Base-by-base conservation (phyloP, 2,888 invertebrate genomes). In the Tanypteryx hageni region DNA sequence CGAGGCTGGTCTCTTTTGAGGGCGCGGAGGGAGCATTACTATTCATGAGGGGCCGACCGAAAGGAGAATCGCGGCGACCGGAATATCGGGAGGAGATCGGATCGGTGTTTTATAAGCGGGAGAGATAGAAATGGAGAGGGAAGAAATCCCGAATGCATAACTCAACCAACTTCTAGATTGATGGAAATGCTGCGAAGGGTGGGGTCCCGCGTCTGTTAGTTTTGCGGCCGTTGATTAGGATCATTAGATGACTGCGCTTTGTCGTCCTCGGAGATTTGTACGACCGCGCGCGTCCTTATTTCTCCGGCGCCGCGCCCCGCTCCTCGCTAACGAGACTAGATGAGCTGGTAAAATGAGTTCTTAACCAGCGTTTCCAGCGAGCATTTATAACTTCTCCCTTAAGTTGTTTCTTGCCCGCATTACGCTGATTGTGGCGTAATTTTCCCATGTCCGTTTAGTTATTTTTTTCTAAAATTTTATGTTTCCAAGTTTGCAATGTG, bases 221-320 rank as follows among this genome's bases (percentile, higher is more conserved):
- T 44, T 89, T 89, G 89, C 64, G 89, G 64, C 44, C 89, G 64
- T 89, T 64, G 89, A 89, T 89, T 64, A 68, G 89, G 68, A 89
- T 89, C 89, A 64, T 89, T 89, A 89, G 58, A 64, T 44, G 68
- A 89, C n/a, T 68, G 18, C 64, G 68, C 64, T 61, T 18, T 18
- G 64, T 89, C 64, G 31, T 89, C 85, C 13, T 10, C 31, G 89
- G 64, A 64, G 89, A 89, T 89, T 89, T 89, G 89, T 89, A 89
- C 44, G 44, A 44, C 68, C 64, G 64, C 64, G 64, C 64, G 56
- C 16, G 61, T 64, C 27, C 31, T 61, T 61, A 61, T 86, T 86
- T 64, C 86, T 44, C 44, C 64, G 89, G 44, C 64, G 44, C 16
- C 18, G 64, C 64, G 18, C 31, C 64, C 18, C 64, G 13, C 31